Evolutionary conservation across 2,113 vertebrate genomes (phyloP).

Genomic region (Phaetusa simplex): DNA sequence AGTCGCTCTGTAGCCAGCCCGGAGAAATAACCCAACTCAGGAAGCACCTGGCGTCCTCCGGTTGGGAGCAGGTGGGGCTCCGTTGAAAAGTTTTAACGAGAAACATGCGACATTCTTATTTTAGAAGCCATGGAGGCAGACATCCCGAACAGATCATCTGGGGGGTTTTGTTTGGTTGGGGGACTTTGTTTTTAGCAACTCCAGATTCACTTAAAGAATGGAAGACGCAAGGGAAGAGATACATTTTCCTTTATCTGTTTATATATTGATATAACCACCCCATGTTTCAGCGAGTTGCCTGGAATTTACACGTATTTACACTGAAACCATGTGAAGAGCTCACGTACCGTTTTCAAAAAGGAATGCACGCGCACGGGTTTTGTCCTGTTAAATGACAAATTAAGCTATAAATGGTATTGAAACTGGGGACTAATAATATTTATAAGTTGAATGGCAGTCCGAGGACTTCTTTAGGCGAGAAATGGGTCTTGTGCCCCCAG

Average conservation of each 20-base stretch:
- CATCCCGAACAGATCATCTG: rapidly evolving
- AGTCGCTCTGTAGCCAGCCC: neutral
- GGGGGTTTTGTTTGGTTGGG: neutral
- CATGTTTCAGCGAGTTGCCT: neutral
- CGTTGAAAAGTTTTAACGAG: rapidly evolving
- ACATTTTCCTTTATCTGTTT: neutral
- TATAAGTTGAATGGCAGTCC: neutral
- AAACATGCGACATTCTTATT: neutral
- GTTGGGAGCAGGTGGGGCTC: neutral
- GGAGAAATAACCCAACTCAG: neutral
- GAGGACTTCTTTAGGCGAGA: neutral
- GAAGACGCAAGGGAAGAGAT: neutral
- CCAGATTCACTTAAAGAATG: neutral
- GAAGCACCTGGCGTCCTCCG: neutral
- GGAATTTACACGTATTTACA: neutral
- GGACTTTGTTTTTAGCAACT: neutral
- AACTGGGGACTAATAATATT: neutral
- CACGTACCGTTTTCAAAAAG: neutral
- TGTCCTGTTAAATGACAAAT: neutral
- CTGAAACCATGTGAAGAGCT: neutral
- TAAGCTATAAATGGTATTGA: neutral
- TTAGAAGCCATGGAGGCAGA: neutral
- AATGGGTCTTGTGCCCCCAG: neutral
- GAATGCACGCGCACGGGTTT: neutral
- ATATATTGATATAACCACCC: neutral